These are phyloP conservation scores for Malaclemys terrapin DNA, from an alignment of 2,113 vertebrate genomes.

Conservation along the genomic window DNA sequence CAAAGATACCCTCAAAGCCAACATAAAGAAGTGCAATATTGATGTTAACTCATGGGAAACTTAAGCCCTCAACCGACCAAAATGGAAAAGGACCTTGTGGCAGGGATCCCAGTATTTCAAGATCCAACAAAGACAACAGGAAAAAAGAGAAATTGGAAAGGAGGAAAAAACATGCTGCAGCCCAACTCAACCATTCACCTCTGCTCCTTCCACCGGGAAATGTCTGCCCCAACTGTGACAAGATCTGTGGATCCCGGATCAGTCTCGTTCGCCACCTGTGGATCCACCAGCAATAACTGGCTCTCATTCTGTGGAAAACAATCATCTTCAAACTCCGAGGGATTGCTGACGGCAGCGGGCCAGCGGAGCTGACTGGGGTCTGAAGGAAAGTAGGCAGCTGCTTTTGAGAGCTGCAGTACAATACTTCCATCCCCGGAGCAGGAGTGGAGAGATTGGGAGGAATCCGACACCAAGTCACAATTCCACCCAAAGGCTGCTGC, in stretches of 20 bases:
- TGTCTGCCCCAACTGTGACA: background rate
- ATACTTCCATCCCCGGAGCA: background rate
- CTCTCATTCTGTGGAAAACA: background rate
- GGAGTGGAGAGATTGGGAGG: background rate
- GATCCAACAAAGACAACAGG: background rate
- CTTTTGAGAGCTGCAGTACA: background rate
- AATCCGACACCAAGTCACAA: background rate
- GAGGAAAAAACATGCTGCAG: background rate
- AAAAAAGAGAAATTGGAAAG: background rate
- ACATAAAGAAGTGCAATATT: background rate
- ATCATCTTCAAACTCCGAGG: background rate
- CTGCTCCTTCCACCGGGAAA: background rate
- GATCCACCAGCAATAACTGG: background rate
- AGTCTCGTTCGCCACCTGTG: too few species aligned
- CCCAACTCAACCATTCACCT: background rate
- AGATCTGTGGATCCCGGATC: background rate
- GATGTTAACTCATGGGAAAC: background rate
- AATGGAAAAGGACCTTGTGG: background rate
- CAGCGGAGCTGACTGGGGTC: background rate
- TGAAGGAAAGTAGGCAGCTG: background rate
- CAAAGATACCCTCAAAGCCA: background rate
- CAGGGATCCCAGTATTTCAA: background rate
- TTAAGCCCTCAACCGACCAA: background rate
- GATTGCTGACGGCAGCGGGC: background rate
- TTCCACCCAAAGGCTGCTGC: background rate